Conservation (phyloP, 2,888 invertebrate genomes). For the Hypselothyrea guttata region DNA sequence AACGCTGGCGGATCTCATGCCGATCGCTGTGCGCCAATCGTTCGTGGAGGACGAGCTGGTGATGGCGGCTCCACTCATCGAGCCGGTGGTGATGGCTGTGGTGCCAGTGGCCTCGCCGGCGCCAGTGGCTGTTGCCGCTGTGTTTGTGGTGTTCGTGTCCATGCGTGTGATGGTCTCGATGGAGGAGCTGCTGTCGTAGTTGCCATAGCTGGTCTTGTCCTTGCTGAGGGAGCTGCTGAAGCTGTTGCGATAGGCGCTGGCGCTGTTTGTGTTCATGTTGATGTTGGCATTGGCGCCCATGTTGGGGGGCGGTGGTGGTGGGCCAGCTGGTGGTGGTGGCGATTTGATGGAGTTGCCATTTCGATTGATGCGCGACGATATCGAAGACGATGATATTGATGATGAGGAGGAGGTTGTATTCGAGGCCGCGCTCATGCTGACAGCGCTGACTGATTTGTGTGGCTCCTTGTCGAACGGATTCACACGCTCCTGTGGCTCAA, state of each 20-base stretch:
- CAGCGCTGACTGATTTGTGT: conserved; percentile 54
- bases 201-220: conserved; percentile 71
- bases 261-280: conserved; percentile 39
- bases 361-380: conserved; percentile 78
- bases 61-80: conserved; percentile 40
- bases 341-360: conserved; percentile 76
- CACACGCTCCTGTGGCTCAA: conserved; percentile 81
- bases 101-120: conserved; percentile 58
- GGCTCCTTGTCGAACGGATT: conserved; percentile 82
- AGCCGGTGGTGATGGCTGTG: conserved; percentile 62
- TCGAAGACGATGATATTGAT: conserved; percentile 76
- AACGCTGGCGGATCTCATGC: conserved; percentile 78
- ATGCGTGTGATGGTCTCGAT: conserved; percentile 79
- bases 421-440: conserved; percentile 60
- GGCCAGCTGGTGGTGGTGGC: conserved; percentile 76
- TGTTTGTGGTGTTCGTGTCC: conserved; percentile 77
- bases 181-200: conserved; percentile 76
- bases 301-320: conserved; percentile 76
- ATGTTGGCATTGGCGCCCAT: conserved; percentile 42
- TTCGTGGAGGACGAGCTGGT: conserved; percentile 60
- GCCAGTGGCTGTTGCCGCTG: conserved; percentile 58
- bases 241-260: conserved; percentile 72
- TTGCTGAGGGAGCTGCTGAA: conserved; percentile 64
- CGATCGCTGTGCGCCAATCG: conserved; percentile 72
- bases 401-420: conserved; percentile 74